Percentiles rank a stretch among this genome's conserved stretches.
Evolutionary conservation across 1,140 invertebrate species (phyloP).

Genomic region (Metaphire vulgaris): DNA sequence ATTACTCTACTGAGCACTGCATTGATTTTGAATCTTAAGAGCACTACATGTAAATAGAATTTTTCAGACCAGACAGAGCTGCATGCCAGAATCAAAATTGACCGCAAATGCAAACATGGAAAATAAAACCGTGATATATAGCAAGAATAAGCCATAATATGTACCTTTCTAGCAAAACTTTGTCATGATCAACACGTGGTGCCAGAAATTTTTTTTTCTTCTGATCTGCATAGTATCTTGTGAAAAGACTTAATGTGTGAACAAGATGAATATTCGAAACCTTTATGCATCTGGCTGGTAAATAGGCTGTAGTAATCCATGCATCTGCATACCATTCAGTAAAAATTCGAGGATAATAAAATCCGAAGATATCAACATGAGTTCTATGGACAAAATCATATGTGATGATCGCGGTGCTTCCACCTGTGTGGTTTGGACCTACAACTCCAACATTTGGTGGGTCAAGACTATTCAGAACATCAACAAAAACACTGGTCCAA

Average conservation of each 20-base stretch:
- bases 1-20: no score
- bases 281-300: not conserved
- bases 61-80: no score
- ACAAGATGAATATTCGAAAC: conserved; percentile 13
- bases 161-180: conserved; percentile 21
- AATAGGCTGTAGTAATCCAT: conserved; percentile 12
- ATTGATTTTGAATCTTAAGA: no score
- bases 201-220: conserved; percentile 7
- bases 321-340: conserved; percentile 14
- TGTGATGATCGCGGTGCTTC: conserved; percentile 1
- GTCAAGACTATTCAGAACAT: not conserved
- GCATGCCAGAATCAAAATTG: no score
- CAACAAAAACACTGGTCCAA: conserved; percentile 2
- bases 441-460: conserved; percentile 13
- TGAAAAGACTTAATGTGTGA: conserved; percentile 19
- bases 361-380: conserved; percentile 13
- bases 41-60: no score
- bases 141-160: no score
- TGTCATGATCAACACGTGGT: conserved; percentile 6
- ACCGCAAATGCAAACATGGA: no score
- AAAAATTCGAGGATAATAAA: conserved; percentile 13
- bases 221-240: conserved; percentile 8
- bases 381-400: conserved; percentile 21
- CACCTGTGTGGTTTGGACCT: conserved; percentile 11
- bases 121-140: no score